Evolutionary conservation across 2,113 vertebrate genomes (phyloP).

Genomic region (Oncorhynchus nerka): DNA sequence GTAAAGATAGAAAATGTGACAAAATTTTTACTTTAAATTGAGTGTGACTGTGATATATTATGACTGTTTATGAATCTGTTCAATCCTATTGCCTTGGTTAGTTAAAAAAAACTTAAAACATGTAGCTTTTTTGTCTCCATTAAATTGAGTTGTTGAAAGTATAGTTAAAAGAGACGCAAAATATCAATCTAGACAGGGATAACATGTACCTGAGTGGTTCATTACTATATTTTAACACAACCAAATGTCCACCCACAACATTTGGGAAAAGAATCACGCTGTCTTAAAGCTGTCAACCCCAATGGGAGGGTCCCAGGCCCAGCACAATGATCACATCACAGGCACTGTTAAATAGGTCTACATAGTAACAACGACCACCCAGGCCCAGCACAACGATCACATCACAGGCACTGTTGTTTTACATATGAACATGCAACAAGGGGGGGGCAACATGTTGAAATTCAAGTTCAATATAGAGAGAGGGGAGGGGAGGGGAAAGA

Average conservation of each 20-base stretch:
- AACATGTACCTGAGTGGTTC: not conserved
- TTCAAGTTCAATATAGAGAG: slow-evolving; percentile 25
- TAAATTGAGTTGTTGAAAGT: not conserved
- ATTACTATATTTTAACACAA: not conserved
- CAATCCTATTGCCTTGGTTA: not conserved
- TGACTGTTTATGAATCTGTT: slow-evolving; percentile 4
- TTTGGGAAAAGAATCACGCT: slow-evolving; percentile 42
- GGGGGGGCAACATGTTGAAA: slow-evolving; percentile 32
- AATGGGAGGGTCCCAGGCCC: slow-evolving; percentile 64
- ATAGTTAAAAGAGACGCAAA: not conserved
- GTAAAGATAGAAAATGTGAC: slow-evolving; percentile 27
- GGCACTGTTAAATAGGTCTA: slow-evolving; percentile 17
- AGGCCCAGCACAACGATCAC: slow-evolving; percentile 61
- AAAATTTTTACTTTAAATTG: slow-evolving; percentile 21
- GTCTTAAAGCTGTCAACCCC: slow-evolving; percentile 46
- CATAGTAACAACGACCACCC: slow-evolving; percentile 64
- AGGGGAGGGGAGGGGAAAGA: slow-evolving; percentile 19
- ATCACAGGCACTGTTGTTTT: slow-evolving; percentile 51
- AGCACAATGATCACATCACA: slow-evolving; percentile 45
- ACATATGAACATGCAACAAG: slow-evolving; percentile 44
- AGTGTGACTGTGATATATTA: not conserved
- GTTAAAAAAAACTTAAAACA: not conserved
- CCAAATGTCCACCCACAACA: not conserved
- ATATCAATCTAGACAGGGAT: not conserved
- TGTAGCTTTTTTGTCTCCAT: not conserved